Evolutionary conservation across 2,797 vertebrate genomes (phyloP), one percentile per base, ranked within the genome.

Genomic region (Catostomus latipinnis): DNA sequence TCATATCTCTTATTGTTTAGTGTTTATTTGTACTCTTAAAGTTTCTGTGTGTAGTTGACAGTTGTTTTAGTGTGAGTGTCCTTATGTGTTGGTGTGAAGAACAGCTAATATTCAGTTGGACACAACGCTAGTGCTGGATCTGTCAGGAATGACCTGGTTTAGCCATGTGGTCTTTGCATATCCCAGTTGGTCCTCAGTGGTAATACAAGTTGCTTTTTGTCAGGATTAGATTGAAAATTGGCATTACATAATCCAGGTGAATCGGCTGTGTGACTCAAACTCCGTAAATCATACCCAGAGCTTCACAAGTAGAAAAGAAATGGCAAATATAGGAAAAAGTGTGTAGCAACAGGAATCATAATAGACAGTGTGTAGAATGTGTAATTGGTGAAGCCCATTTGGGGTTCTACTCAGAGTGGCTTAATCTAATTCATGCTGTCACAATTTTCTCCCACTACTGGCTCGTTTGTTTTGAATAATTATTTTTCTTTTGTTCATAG

Each of bases 341-440:
- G 34, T 34, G 34, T 34, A 34, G 34, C 34, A 34, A 13, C 22
- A 53, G 45, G 14, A 49, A 69, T 50, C 54, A 52, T 65, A 54
- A n/a, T 1, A 76, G 22, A 70, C 75, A 53, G 48, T 12, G 22
- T 53, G 56, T 43, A 63, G 61, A 45, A 60, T 34, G 53, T 52
- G 6, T 77, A 69, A 69, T 76, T 77, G 65, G 65, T 60, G 45
- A 70, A 71, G 11, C 22, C 7, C 57, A 54, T 22, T 50, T 54
- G 57, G 58, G 34, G 70, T 78, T 58, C 63, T 16, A 5, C 54
- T 43, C 58, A 48, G 14, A 71, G 57, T 45, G 50, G 11, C 76
- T 50, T 46, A 68, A 68, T 34, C 12, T 13, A 52, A 6, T 68
- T 68, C 45, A 34, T 18, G 4, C 45, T 56, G 53, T n/a, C 34